These are phyloP conservation scores for Poeciliopsis turrubarensis DNA, from an alignment of 2,113 vertebrate genomes.

Conservation along the genomic window DNA sequence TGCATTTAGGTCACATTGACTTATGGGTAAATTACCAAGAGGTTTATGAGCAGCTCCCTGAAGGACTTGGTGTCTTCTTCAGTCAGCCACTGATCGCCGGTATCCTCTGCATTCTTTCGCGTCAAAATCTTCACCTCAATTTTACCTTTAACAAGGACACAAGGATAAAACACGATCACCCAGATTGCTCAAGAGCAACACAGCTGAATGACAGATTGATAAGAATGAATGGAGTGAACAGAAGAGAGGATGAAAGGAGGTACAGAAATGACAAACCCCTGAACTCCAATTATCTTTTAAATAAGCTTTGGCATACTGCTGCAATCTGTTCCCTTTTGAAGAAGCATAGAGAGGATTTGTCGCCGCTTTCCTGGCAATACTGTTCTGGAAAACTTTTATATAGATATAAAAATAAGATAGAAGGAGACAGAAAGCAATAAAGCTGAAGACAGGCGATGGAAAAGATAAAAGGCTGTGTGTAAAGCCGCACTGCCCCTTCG, in stretches of 20 bases:
- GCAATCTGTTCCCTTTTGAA: background rate
- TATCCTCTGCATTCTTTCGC: constrained; percentile 82
- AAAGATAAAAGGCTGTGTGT: constrained; percentile 60
- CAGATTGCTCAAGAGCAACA: background rate
- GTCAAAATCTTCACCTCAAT: constrained; percentile 95
- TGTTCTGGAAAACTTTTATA: background rate
- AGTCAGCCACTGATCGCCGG: constrained; percentile 89
- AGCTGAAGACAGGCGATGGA: constrained; percentile 47
- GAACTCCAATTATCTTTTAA: constrained; percentile 7
- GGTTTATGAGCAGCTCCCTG: constrained; percentile 92
- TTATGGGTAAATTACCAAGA: constrained; percentile 82
- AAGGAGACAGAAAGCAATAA: constrained; percentile 27
- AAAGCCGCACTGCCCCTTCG: constrained; percentile 55
- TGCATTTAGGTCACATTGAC: background rate
- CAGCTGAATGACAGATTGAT: background rate
- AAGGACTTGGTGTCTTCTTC: constrained; percentile 93
- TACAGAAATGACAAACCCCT: constrained; percentile 36
- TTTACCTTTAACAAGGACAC: constrained; percentile 79
- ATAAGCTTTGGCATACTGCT: constrained; percentile 2
- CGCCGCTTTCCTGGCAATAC: background rate
- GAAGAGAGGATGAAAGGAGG: constrained; percentile 14
- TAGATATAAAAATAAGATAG: constrained; percentile 25
- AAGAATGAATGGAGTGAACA: constrained; percentile 21
- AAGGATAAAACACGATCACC: background rate
- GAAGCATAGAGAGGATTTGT: background rate